phyloP scores from a whole-genome alignment of 2,113 vertebrate species.

The Donacobius atricapilla region DNA sequence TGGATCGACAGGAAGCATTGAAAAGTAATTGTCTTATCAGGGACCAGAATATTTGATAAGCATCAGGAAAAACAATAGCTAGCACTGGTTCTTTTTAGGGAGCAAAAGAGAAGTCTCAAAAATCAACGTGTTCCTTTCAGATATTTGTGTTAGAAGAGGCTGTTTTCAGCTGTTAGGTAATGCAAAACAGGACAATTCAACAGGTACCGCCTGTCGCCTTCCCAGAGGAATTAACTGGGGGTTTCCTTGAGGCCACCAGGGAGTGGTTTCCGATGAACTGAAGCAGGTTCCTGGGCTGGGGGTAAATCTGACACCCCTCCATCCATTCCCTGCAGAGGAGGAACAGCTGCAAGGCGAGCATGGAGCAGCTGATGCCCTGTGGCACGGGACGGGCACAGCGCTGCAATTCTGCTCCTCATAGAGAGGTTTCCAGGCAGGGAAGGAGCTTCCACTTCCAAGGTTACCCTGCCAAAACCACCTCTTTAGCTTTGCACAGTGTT shows the following conservation, averaged over 20 bases:
- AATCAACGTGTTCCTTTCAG: not conserved
- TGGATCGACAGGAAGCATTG: accelerated
- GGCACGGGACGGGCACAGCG: accelerated
- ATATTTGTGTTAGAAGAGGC: not conserved
- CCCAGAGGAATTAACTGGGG: not conserved
- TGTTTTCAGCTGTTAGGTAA: not conserved
- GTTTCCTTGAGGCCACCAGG: not conserved
- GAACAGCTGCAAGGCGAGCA: accelerated
- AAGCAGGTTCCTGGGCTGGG: not conserved
- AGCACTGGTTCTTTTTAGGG: not conserved
- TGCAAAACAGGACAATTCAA: not conserved
- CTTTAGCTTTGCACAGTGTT: not conserved
- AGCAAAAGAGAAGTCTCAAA: not conserved
- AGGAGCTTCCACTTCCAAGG: not conserved
- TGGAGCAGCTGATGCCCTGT: accelerated
- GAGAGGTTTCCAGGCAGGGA: not conserved
- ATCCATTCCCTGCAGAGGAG: not conserved
- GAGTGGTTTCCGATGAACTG: not conserved
- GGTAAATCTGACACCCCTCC: not conserved
- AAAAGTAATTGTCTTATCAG: not conserved
- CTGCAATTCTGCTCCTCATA: accelerated
- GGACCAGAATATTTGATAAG: not conserved
- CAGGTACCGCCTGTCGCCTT: not conserved
- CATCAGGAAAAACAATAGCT: not conserved
- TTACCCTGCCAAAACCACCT: not conserved